Conservation (phyloP, 2,888 invertebrate genomes). For the Pomacea canaliculata region DNA sequence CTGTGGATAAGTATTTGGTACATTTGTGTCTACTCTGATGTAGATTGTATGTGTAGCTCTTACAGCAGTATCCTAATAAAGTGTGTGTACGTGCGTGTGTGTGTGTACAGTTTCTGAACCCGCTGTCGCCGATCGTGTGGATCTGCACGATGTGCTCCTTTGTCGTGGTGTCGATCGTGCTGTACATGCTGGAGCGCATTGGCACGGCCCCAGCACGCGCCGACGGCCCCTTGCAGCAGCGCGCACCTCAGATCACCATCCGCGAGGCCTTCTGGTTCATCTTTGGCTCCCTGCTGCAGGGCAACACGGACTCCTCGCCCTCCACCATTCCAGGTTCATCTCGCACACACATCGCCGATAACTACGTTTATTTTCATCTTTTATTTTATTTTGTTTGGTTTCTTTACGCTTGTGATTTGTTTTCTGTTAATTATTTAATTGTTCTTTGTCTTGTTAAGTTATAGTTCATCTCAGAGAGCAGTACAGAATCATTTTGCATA, state of each 20-base stretch:
- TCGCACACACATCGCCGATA: too few relatives aligned
- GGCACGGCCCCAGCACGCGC: constrained; percentile 37
- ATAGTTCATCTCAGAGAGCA: neutral
- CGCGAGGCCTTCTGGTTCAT: constrained; percentile 67
- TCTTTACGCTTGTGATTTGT: too few relatives aligned
- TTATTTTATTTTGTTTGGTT: too few relatives aligned
- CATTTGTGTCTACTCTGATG: too few relatives aligned
- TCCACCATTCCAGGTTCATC: constrained; percentile 50
- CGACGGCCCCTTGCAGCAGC: neutral
- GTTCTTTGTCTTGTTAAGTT: neutral
- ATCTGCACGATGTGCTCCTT: constrained; percentile 62
- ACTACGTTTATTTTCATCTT: too few relatives aligned
- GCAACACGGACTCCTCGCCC: constrained; percentile 62
- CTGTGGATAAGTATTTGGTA: too few relatives aligned
- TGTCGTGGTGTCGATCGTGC: constrained; percentile 60
- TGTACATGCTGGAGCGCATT: constrained; percentile 60
- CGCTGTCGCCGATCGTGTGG: constrained; percentile 63
- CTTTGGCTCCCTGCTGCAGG: constrained; percentile 65
- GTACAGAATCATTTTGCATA: neutral
- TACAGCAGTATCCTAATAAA: too few relatives aligned
- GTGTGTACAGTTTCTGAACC: constrained; percentile 57
- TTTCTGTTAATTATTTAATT: neutral
- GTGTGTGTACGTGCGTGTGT: neutral
- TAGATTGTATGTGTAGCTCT: too few relatives aligned
- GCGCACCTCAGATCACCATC: constrained; percentile 45